phyloP scores from a whole-genome alignment of 2,888 invertebrate genomes.

The Hyppa rectilinea region DNA sequence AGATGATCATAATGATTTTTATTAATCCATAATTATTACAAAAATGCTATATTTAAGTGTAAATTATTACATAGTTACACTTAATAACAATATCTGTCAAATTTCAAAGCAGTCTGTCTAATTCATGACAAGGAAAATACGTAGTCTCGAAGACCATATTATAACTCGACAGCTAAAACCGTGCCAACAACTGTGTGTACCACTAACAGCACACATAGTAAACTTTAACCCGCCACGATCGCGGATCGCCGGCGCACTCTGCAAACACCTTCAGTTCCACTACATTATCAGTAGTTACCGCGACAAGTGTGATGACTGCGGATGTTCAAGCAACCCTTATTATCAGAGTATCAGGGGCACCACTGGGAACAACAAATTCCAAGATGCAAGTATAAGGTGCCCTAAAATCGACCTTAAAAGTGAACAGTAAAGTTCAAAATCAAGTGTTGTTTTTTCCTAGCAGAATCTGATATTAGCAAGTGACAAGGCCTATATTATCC shows the following conservation, averaged over 20 bases:
- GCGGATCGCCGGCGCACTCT: neutral
- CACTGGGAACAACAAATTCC: neutral
- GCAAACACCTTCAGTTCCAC: conserved; percentile 23
- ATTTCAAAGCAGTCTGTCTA: too few relatives aligned
- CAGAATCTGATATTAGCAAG: conserved; percentile 18
- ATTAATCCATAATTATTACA: too few relatives aligned
- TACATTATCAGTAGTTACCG: conserved; percentile 35
- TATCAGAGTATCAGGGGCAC: conserved; percentile 29
- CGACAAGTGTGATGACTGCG: conserved; percentile 16
- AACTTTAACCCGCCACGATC: conserved; percentile 25
- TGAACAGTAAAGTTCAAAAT: neutral
- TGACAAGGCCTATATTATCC: conserved; percentile 39
- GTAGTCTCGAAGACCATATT: neutral
- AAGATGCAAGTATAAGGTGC: neutral
- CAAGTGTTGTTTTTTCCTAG: neutral
- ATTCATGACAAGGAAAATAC: too few relatives aligned
- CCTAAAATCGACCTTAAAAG: neutral
- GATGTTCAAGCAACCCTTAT: conserved; percentile 14
- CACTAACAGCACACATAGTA: neutral
- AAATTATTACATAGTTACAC: too few relatives aligned
- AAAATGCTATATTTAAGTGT: too few relatives aligned
- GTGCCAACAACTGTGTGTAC: too few relatives aligned
- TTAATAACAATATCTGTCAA: too few relatives aligned
- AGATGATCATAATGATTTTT: too few relatives aligned
- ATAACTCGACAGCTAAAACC: neutral